A percentile compares a stretch with the other conserved stretches of the same genome.
phyloP scores from a whole-genome alignment of 2,888 invertebrate species.

The Diabrotica balteata region DNA sequence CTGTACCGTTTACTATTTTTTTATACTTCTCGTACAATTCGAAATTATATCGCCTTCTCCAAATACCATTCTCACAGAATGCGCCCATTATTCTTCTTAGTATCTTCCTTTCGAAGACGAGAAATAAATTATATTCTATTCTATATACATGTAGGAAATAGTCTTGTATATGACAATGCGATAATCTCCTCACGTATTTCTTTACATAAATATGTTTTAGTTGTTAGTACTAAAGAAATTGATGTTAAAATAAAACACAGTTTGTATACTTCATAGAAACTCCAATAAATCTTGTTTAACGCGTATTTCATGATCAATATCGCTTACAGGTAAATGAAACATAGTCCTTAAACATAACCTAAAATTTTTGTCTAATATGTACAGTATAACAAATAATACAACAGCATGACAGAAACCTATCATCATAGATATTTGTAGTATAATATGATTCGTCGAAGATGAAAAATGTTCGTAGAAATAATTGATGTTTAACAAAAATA shows the following conservation, averaged over 20 bases:
- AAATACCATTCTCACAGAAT: too few relatives aligned
- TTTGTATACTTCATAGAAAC: neutral
- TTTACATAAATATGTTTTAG: too few relatives aligned
- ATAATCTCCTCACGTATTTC: too few relatives aligned
- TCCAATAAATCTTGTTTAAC: slow-evolving; percentile 3
- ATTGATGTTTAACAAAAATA: neutral
- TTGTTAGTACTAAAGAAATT: neutral
- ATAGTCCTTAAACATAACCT: slow-evolving; percentile 26
- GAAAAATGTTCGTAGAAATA: neutral
- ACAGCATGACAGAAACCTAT: slow-evolving; percentile 4
- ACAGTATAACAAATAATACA: slow-evolving; percentile 18
- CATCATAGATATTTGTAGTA: neutral
- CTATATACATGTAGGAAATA: too few relatives aligned
- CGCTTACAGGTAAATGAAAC: slow-evolving; percentile 21
- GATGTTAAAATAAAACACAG: neutral
- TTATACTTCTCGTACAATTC: too few relatives aligned
- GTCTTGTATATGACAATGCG: too few relatives aligned
- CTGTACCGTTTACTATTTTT: too few relatives aligned
- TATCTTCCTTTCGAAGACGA: too few relatives aligned
- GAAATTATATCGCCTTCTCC: too few relatives aligned
- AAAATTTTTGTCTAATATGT: slow-evolving; percentile 27
- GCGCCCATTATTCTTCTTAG: too few relatives aligned
- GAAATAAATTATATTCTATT: too few relatives aligned
- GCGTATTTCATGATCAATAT: slow-evolving; percentile 8
- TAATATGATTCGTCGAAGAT: neutral